Percentiles rank a stretch among this genome's conserved stretches.
Conservation (phyloP, 2,113 vertebrate genomes). For the Sapayoa aenigma region DNA sequence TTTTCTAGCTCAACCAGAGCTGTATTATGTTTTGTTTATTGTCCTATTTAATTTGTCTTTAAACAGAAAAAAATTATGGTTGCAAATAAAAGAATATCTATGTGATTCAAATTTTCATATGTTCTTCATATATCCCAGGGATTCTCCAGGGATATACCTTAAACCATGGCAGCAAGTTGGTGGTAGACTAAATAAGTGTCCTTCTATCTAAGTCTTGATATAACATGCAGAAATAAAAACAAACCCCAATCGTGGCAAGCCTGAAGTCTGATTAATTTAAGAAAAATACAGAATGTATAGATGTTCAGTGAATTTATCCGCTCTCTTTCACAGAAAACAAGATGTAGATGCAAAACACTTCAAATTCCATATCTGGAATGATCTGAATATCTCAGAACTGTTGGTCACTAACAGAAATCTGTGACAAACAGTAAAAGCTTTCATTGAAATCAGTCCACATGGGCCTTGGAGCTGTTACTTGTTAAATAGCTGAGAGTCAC, state of each 20-base stretch:
- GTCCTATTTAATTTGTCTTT: conserved; percentile 35
- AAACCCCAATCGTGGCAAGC: neutral
- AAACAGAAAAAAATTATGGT: neutral
- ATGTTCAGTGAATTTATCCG: neutral
- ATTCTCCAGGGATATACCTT: neutral
- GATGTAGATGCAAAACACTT: neutral
- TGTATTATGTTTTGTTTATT: conserved; percentile 37
- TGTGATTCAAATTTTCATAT: neutral
- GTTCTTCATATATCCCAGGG: neutral
- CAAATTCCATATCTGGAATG: neutral
- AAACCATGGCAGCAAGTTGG: neutral
- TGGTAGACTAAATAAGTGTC: neutral
- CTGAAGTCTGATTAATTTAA: neutral
- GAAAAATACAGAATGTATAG: neutral
- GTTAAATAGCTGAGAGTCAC: neutral
- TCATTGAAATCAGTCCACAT: neutral
- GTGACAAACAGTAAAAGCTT: neutral
- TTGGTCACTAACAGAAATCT: neutral
- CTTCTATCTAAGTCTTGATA: neutral
- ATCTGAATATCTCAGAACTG: neutral
- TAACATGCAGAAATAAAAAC: neutral
- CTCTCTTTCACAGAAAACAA: neutral
- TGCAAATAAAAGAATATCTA: neutral
- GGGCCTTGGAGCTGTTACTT: neutral
- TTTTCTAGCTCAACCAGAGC: conserved; percentile 53